These are phyloP conservation scores for Entomobrya multifasciata DNA, from an alignment of 2,888 invertebrate genomes.

Conservation along the genomic window DNA sequence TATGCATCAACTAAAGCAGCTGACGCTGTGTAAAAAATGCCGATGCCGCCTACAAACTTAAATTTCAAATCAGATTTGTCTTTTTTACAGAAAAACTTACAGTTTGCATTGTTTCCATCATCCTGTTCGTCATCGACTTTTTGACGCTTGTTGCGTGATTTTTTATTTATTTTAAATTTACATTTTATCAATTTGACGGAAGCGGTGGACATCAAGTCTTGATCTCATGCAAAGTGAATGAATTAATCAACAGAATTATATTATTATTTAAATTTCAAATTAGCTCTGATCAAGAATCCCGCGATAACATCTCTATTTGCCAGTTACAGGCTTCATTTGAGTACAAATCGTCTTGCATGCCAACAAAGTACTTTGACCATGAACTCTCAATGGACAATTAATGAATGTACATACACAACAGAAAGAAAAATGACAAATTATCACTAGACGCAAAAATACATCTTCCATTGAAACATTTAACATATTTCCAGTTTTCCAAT, in stretches of 20 bases:
- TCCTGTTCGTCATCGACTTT: no score
- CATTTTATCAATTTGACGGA: neutral
- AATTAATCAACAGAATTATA: no score
- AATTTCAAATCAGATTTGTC: neutral
- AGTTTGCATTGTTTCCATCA: neutral
- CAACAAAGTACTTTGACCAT: conserved; percentile 32
- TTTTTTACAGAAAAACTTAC: neutral
- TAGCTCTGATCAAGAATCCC: no score
- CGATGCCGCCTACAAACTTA: neutral
- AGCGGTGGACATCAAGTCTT: neutral
- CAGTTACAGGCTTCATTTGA: neutral
- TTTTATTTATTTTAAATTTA: no score
- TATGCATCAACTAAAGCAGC: neutral
- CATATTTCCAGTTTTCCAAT: neutral
- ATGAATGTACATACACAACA: neutral
- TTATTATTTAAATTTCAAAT: neutral
- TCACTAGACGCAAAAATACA: neutral
- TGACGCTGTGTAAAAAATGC: neutral
- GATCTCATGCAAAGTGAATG: neutral
- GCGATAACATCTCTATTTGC: no score
- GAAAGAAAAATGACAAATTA: no score
- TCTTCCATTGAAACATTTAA: neutral
- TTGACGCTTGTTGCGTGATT: no score
- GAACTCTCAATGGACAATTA: conserved; percentile 1
- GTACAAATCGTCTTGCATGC: neutral